A percentile compares a stretch with the other conserved stretches of the same genome.
Conservation (phyloP, 1,140 invertebrate species). For the Drosophila littoralis region DNA sequence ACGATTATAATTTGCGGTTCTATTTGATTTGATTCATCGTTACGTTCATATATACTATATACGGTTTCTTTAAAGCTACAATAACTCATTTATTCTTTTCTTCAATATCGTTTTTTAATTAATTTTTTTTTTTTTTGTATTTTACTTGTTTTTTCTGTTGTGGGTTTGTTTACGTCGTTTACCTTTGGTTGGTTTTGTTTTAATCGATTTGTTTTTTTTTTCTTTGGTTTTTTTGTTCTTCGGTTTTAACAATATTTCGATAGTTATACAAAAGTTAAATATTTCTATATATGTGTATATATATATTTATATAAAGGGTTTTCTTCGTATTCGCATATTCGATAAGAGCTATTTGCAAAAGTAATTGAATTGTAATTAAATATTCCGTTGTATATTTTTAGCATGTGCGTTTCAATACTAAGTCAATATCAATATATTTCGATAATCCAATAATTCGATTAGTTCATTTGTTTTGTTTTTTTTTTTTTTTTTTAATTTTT, state of each 20-base stretch:
- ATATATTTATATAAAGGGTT: neutral
- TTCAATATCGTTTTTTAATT: neutral
- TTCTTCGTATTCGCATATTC: neutral
- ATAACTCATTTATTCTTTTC: constrained; percentile 38
- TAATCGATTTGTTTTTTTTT: neutral
- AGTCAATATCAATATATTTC: constrained; percentile 9
- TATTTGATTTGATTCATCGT: constrained; percentile 38
- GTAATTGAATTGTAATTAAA: constrained; percentile 13
- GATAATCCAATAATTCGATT: constrained; percentile 3
- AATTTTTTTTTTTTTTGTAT: neutral
- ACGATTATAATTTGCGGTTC: constrained; percentile 52
- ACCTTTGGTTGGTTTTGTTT: constrained; percentile 27
- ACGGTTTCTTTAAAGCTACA: constrained; percentile 49
- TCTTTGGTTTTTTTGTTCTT: neutral
- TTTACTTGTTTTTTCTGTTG: constrained; percentile 24
- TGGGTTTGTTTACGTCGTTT: constrained; percentile 58
- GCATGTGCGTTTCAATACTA: constrained; percentile 18
- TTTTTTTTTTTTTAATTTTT: neutral
- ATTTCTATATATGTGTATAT: constrained; percentile 16
- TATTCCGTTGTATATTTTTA: constrained; percentile 21
- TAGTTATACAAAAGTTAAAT: constrained; percentile 48
- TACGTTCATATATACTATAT: constrained; percentile 21
- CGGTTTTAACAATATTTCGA: constrained; percentile 36
- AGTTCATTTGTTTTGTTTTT: neutral
- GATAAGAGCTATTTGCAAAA: constrained; percentile 38